Evolutionary conservation across 2,797 vertebrate genomes (phyloP).

Genomic region (Hippoglossus hippoglossus): DNA sequence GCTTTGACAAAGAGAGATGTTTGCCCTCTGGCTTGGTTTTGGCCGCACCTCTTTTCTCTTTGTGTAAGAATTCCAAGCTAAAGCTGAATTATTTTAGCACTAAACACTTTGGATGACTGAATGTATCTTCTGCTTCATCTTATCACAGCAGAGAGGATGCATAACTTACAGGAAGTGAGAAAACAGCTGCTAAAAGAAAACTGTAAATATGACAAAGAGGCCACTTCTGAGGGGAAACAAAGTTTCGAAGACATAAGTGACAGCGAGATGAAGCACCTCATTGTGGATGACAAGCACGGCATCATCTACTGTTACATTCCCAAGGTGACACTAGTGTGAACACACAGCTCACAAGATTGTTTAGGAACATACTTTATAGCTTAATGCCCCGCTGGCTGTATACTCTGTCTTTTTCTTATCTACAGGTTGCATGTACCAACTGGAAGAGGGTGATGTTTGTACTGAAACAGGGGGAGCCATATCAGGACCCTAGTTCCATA

Average conservation of each 20-base stretch:
- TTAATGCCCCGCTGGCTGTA: neutral
- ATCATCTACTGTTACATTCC: constrained; percentile 95
- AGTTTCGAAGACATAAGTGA: constrained; percentile 85
- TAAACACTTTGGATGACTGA: neutral
- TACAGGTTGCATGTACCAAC: constrained; percentile 90
- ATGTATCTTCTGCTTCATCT: neutral
- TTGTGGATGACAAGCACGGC: constrained; percentile 90
- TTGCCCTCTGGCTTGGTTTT: too few relatives aligned
- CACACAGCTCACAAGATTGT: neutral
- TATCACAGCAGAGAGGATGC: neutral
- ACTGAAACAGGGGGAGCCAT: constrained; percentile 89
- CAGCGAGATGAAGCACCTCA: constrained; percentile 88
- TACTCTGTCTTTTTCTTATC: neutral
- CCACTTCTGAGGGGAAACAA: neutral
- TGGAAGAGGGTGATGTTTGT: constrained; percentile 93
- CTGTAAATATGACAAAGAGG: constrained; percentile 1
- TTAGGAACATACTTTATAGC: neutral
- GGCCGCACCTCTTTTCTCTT: neutral
- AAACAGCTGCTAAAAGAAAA: constrained; percentile 17
- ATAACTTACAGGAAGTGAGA: constrained; percentile 10
- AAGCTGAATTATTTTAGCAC: neutral
- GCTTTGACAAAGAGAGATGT: neutral
- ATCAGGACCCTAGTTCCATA: constrained; percentile 86
- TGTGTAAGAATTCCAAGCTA: neutral
- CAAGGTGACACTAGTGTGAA: constrained; percentile 71